Conservation (phyloP, 2,797 vertebrate species). For the Crossoptilon crossoptilon region DNA sequence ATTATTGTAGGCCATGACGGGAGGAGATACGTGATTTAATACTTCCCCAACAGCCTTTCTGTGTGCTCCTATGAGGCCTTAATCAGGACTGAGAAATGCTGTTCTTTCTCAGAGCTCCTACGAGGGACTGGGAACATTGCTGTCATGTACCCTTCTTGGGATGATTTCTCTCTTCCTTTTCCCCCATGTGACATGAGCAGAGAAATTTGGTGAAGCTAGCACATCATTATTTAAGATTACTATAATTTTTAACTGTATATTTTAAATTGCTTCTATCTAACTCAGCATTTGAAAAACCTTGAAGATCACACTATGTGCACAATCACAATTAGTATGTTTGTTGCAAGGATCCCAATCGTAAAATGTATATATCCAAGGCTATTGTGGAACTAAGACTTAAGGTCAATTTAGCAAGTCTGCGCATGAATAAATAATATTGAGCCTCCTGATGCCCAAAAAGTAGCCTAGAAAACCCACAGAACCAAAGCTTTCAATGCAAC, state of each 20-base stretch:
- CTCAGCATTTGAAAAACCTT: conserved; percentile 11
- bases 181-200: background rate
- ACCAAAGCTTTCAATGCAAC: conserved; percentile 21
- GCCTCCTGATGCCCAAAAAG: background rate
- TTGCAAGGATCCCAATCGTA: background rate
- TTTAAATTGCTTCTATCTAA: background rate
- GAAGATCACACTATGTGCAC: background rate
- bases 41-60: background rate
- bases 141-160: background rate
- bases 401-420: conserved; percentile 34
- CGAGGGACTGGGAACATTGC: background rate
- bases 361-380: conserved; percentile 1
- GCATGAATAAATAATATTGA: conserved; percentile 6
- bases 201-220: background rate
- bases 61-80: background rate
- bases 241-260: background rate
- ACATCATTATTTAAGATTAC: background rate
- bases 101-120: background rate
- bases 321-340: background rate
- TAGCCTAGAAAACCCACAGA: background rate
- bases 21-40: background rate
- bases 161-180: background rate
- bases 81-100: background rate
- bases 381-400: conserved; percentile 11
- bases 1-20: background rate